phyloP scores from a whole-genome alignment of 2,797 vertebrate species.

The Xyrichtys novacula region DNA sequence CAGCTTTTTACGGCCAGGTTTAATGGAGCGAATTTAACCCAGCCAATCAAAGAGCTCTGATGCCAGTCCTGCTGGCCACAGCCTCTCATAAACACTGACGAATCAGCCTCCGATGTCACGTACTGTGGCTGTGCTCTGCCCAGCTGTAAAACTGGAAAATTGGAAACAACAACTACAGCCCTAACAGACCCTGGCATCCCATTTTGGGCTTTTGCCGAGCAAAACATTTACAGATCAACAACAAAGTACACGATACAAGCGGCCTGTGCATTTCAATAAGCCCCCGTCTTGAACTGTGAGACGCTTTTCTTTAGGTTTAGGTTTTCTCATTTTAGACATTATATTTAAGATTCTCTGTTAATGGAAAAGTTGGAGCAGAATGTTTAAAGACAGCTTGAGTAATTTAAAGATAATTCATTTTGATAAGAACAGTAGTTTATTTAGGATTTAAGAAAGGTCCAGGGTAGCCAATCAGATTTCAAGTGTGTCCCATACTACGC shows the following conservation, averaged over 20 bases:
- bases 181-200: conserved; percentile 77
- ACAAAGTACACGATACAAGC: conserved; percentile 51
- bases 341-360: not conserved
- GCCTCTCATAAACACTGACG: conserved; percentile 49
- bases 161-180: conserved; percentile 78
- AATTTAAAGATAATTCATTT: too few species aligned
- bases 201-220: conserved; percentile 66
- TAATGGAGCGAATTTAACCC: conserved; percentile 64
- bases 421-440: too few species aligned
- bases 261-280: conserved; percentile 42
- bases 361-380: too few species aligned
- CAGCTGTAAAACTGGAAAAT: conserved; percentile 83
- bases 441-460: too few species aligned
- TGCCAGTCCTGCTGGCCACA: conserved; percentile 48
- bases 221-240: conserved; percentile 73
- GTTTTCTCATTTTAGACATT: not conserved
- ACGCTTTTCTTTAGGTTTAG: conserved; percentile 13
- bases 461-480: too few species aligned
- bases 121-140: conserved; percentile 68
- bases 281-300: conserved; percentile 17
- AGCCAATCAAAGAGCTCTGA: conserved; percentile 60
- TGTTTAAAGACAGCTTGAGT: too few species aligned
- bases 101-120: conserved; percentile 69
- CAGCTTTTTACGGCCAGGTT: conserved; percentile 64
- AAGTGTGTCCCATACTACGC: too few species aligned